Percentiles rank a stretch among this genome's conserved stretches.
These are phyloP conservation scores for Pseudococcus viburni DNA, from an alignment of 2,888 invertebrate species.

Conservation along the genomic window DNA sequence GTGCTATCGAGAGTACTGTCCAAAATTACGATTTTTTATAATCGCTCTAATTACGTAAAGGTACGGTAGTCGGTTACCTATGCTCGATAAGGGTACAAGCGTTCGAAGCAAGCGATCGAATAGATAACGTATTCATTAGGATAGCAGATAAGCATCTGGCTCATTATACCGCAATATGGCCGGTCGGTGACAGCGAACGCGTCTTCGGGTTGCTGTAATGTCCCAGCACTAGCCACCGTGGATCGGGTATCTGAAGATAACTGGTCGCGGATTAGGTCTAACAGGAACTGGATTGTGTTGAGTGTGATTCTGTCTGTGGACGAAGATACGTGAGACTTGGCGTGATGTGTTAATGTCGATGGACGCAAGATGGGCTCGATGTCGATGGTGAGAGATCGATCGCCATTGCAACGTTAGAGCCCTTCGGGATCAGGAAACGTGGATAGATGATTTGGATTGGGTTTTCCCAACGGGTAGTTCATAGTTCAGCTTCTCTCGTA, in stretches of 20 bases:
- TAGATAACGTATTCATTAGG: slow-evolving; percentile 23
- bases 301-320: background rate
- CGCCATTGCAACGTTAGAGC: background rate
- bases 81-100: background rate
- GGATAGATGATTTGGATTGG: background rate
- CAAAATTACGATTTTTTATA: slow-evolving; percentile 23
- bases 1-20: background rate
- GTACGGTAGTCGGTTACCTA: background rate
- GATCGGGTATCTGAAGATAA: background rate
- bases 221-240: too few relatives aligned
- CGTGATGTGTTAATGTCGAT: background rate
- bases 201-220: background rate
- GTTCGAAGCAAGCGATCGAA: background rate
- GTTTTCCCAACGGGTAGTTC: background rate
- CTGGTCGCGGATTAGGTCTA: slow-evolving; percentile 17
- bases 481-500: too few relatives aligned
- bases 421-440: background rate
- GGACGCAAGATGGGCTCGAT: background rate
- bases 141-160: background rate
- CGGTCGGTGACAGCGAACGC: background rate
- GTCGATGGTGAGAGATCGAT: background rate
- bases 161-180: background rate
- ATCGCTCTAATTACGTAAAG: slow-evolving; percentile 20
- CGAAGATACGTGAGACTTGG: background rate
- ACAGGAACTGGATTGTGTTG: background rate